Evolutionary conservation across 2,113 vertebrate genomes (phyloP).

Genomic region (Hydrolagus affinis): DNA sequence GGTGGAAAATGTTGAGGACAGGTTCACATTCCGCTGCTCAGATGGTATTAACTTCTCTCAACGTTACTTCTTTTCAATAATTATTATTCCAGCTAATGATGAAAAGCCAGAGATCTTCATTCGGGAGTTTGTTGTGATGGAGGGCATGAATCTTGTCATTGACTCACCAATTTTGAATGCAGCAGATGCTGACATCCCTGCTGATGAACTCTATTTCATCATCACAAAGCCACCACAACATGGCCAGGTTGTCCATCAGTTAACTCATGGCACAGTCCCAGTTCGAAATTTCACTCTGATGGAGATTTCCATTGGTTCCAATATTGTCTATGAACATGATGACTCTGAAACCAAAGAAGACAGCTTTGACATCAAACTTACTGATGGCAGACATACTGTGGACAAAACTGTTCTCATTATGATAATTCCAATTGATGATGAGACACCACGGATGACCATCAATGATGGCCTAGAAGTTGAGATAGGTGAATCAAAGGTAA

Average conservation of each 20-base stretch:
- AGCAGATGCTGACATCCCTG: slow-evolving; percentile 46
- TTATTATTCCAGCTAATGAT: slow-evolving; percentile 49
- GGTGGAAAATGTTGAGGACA: slow-evolving; percentile 47
- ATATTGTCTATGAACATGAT: slow-evolving; percentile 52
- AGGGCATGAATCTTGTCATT: slow-evolving; percentile 54
- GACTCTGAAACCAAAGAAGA: slow-evolving; percentile 53
- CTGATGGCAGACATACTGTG: slow-evolving; percentile 45
- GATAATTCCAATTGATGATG: slow-evolving; percentile 50
- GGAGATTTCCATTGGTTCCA: slow-evolving; percentile 49
- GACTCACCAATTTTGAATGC: slow-evolving; percentile 47
- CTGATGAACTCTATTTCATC: slow-evolving; percentile 45
- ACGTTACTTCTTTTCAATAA: slow-evolving; percentile 45
- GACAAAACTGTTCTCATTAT: slow-evolving; percentile 45
- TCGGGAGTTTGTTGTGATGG: slow-evolving; percentile 49
- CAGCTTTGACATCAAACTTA: slow-evolving; percentile 50
- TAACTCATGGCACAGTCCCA: slow-evolving; percentile 39
- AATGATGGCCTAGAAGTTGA: slow-evolving; percentile 46
- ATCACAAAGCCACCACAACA: slow-evolving; percentile 44
- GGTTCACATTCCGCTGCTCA: slow-evolving; percentile 50
- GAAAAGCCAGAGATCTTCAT: slow-evolving; percentile 49
- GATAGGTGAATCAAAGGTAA: slow-evolving; percentile 44
- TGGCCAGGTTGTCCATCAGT: slow-evolving; percentile 48
- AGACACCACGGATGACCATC: slow-evolving; percentile 45
- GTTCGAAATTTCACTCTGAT: slow-evolving; percentile 47
- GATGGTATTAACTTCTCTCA: slow-evolving; percentile 50